These are phyloP conservation scores for Sphecodes monilicornis DNA, from an alignment of 2,888 invertebrate species.

Conservation along the genomic window DNA sequence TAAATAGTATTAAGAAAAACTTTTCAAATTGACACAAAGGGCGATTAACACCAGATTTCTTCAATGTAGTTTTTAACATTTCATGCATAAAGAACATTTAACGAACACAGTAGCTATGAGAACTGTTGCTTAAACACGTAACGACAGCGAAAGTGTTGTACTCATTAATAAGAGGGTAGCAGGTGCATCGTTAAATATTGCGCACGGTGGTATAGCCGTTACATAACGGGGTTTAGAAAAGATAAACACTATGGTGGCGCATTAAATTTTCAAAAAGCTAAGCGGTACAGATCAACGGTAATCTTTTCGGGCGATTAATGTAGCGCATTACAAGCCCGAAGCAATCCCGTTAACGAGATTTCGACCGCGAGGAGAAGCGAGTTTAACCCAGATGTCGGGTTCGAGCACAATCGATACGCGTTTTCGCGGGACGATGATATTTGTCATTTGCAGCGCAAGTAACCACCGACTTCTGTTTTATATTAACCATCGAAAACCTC, in stretches of 20 bases:
- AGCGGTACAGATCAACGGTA: constrained; percentile 18
- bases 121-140: background rate
- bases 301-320: constrained; percentile 45
- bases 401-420: constrained; percentile 39
- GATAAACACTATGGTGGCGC: background rate
- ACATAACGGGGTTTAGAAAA: background rate
- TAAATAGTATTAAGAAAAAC: no score
- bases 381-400: constrained; percentile 32
- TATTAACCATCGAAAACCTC: background rate
- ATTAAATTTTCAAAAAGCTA: constrained; percentile 12
- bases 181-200: background rate
- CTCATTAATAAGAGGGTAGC: background rate
- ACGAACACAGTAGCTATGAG: background rate
- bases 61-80: background rate
- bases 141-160: background rate
- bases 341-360: constrained; percentile 46
- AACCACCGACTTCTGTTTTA: constrained; percentile 1
- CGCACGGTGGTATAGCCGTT: background rate
- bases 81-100: background rate
- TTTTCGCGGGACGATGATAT: background rate
- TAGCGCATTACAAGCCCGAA: constrained; percentile 37
- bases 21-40: no score
- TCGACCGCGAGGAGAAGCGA: constrained; percentile 31
- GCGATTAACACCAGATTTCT: no score
- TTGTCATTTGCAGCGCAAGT: constrained; percentile 20